These are phyloP conservation scores for Amphiprion ocellaris DNA, from an alignment of 2,113 vertebrate species.

Conservation along the genomic window DNA sequence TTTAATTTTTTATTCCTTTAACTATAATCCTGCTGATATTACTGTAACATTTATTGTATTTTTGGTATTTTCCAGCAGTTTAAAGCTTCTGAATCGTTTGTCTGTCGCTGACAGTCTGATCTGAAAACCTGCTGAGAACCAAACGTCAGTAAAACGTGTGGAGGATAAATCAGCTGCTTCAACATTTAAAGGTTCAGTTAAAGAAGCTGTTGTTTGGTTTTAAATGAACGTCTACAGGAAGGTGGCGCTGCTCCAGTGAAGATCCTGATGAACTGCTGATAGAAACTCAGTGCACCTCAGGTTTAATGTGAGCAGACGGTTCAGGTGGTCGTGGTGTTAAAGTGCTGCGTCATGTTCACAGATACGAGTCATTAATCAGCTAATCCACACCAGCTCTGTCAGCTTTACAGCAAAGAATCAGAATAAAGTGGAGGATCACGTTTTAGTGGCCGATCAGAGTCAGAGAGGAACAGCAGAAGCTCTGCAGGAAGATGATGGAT, in stretches of 20 bases:
- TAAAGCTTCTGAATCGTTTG: neutral
- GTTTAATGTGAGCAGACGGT: constrained; percentile 21
- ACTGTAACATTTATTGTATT: too few relatives aligned
- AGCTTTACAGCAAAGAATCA: neutral
- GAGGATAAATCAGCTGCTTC: neutral
- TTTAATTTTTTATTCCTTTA: too few relatives aligned
- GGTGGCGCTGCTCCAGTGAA: constrained; percentile 2
- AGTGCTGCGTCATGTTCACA: constrained; percentile 53
- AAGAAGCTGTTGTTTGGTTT: neutral
- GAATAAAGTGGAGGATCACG: constrained; percentile 1
- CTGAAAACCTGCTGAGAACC: neutral
- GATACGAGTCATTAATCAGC: constrained; percentile 29
- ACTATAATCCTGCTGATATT: too few relatives aligned
- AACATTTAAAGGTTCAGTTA: too few relatives aligned
- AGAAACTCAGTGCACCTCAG: constrained; percentile 26
- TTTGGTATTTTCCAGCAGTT: too few relatives aligned
- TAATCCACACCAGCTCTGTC: constrained; percentile 55
- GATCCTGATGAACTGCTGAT: constrained; percentile 24
- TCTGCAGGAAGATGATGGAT: constrained; percentile 24
- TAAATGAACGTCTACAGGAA: neutral
- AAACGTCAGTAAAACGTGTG: constrained; percentile 34
- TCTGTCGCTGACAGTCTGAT: neutral
- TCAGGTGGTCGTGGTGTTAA: constrained; percentile 24
- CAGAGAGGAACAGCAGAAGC: neutral
- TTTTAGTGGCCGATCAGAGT: constrained; percentile 7